These are phyloP conservation scores for Troides aeacus DNA, from an alignment of 2,888 invertebrate species.

Conservation along the genomic window DNA sequence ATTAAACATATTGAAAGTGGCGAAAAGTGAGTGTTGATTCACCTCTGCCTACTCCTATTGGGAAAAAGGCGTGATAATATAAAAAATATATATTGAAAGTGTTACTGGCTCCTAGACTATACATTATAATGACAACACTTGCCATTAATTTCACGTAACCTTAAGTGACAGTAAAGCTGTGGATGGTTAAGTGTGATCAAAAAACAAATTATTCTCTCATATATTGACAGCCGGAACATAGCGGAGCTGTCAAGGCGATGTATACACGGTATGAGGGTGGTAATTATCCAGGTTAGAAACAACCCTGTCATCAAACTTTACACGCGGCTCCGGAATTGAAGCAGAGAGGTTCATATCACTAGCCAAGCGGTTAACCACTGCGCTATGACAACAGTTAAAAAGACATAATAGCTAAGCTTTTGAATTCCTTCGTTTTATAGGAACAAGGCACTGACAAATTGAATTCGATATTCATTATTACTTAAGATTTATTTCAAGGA, in stretches of 20 bases:
- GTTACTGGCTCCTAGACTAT: constrained; percentile 14
- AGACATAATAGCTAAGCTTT: constrained; percentile 30
- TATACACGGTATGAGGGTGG: too few species aligned
- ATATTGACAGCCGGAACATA: not conserved
- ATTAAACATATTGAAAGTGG: not conserved
- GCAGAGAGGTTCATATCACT: too few species aligned
- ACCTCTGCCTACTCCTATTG: too few species aligned
- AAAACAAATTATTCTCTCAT: too few species aligned
- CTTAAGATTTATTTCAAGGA: not conserved
- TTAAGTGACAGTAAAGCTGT: not conserved
- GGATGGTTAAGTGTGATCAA: too few species aligned
- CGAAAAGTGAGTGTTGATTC: too few species aligned
- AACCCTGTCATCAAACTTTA: too few species aligned
- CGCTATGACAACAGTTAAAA: not conserved
- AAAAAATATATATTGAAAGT: not conserved
- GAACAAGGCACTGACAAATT: constrained; percentile 36
- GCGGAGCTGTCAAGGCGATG: not conserved
- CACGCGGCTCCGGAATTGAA: too few species aligned
- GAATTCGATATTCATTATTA: constrained; percentile 19
- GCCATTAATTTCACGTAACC: not conserved
- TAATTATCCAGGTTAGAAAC: too few species aligned
- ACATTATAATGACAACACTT: too few species aligned
- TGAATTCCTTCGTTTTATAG: constrained; percentile 26
- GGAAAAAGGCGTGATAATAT: too few species aligned
- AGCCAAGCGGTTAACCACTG: too few species aligned